A percentile compares a stretch with the other conserved stretches of the same genome.
These are phyloP conservation scores for Gymnocephalus cernua DNA, from an alignment of 2,113 vertebrate genomes.

Conservation along the genomic window DNA sequence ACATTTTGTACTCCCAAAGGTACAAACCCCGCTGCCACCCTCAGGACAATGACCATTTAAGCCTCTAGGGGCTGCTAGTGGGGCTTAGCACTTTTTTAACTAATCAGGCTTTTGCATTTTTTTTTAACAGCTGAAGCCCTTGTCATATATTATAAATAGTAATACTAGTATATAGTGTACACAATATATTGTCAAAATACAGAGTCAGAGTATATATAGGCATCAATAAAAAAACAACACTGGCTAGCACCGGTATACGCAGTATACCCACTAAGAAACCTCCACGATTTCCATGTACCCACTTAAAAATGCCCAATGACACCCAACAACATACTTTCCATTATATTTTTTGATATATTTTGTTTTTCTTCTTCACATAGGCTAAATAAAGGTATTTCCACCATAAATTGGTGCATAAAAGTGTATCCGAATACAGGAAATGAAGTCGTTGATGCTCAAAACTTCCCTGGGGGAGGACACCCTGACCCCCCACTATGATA, in stretches of 20 bases:
- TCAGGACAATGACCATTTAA: slow-evolving; percentile 1
- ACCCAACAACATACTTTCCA: too few species aligned
- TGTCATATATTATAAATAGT: neutral
- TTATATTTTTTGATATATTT: too few species aligned
- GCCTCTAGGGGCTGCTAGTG: neutral
- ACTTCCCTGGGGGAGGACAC: too few species aligned
- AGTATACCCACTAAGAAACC: too few species aligned
- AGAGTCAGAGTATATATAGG: neutral
- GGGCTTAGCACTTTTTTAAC: neutral
- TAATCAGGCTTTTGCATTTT: neutral
- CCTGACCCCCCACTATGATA: too few species aligned
- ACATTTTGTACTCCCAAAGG: neutral
- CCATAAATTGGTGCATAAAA: too few species aligned
- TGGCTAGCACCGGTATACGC: neutral
- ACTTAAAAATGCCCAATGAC: too few species aligned
- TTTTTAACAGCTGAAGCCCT: neutral
- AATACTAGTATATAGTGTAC: neutral
- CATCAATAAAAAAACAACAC: neutral
- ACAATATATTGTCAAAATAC: neutral
- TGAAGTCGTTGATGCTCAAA: too few species aligned
- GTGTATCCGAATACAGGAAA: too few species aligned
- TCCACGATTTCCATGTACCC: too few species aligned
- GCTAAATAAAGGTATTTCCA: too few species aligned
- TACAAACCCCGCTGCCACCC: neutral
- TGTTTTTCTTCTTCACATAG: too few species aligned